These are phyloP conservation scores for Ailuropoda melanoleuca DNA, from an alignment of 2,113 vertebrate genomes.

Conservation along the genomic window DNA sequence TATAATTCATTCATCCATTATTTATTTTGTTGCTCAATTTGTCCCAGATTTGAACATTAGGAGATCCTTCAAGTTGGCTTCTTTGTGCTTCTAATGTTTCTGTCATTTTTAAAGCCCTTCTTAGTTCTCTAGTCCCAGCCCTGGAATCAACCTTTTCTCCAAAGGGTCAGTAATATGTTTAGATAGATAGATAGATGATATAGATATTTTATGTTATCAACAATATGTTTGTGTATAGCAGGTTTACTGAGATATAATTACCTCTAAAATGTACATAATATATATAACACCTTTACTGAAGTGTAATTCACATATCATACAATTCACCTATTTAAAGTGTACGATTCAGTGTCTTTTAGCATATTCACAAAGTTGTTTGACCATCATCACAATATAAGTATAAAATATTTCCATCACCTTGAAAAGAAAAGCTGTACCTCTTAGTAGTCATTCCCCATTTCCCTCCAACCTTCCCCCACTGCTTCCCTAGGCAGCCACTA, in stretches of 20 bases:
- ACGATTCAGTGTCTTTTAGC: neutral
- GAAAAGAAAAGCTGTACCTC: neutral
- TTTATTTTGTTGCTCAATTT: neutral
- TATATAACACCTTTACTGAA: neutral
- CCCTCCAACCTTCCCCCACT: neutral
- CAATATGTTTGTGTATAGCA: neutral
- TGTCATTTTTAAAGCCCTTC: neutral
- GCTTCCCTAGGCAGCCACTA: neutral
- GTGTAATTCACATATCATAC: neutral
- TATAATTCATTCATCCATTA: neutral
- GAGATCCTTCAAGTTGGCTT: neutral
- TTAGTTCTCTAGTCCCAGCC: neutral
- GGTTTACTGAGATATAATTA: constrained; percentile 6
- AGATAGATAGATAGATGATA: neutral
- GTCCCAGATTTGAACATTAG: neutral
- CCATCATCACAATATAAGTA: neutral
- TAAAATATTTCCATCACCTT: neutral
- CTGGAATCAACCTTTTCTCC: neutral
- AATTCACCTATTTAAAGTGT: neutral
- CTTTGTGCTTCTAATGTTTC: neutral
- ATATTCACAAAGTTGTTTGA: neutral
- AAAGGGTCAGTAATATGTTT: neutral
- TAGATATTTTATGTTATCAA: neutral
- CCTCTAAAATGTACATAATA: neutral
- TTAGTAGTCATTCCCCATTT: neutral